These are phyloP conservation scores for Rhinoptilus africanus DNA, from an alignment of 2,113 vertebrate species.

Conservation along the genomic window DNA sequence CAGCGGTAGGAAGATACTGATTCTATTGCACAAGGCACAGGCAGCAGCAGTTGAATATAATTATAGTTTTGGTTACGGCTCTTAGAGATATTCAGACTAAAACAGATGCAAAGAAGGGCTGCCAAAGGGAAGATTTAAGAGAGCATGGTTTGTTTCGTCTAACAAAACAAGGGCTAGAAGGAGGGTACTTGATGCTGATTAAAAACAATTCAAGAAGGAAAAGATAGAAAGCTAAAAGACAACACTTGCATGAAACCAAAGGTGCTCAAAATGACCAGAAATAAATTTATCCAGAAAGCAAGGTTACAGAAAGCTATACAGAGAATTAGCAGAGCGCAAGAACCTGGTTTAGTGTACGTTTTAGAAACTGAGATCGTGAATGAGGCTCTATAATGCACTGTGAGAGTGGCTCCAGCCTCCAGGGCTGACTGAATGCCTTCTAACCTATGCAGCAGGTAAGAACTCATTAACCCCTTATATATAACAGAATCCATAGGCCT, in stretches of 20 bases:
- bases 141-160: not conserved
- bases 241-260: not conserved
- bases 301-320: not conserved
- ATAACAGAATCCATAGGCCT: not conserved
- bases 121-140: not conserved
- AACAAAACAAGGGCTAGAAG: not conserved
- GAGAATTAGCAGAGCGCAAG: not conserved
- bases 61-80: slow-evolving; percentile 1
- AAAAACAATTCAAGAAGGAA: not conserved
- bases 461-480: not conserved
- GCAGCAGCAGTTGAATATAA: not conserved
- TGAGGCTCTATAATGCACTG: not conserved
- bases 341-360: not conserved
- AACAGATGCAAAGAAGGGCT: slow-evolving; percentile 34
- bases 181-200: not conserved
- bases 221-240: not conserved
- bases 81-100: not conserved
- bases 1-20: not conserved
- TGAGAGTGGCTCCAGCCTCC: not conserved
- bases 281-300: not conserved
- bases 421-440: not conserved
- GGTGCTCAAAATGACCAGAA: not conserved
- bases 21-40: not conserved
- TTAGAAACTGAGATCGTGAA: not conserved
- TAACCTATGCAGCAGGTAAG: not conserved